phyloP scores from a whole-genome alignment of 2,888 invertebrate genomes.

The Leptopilina drosophilae region DNA sequence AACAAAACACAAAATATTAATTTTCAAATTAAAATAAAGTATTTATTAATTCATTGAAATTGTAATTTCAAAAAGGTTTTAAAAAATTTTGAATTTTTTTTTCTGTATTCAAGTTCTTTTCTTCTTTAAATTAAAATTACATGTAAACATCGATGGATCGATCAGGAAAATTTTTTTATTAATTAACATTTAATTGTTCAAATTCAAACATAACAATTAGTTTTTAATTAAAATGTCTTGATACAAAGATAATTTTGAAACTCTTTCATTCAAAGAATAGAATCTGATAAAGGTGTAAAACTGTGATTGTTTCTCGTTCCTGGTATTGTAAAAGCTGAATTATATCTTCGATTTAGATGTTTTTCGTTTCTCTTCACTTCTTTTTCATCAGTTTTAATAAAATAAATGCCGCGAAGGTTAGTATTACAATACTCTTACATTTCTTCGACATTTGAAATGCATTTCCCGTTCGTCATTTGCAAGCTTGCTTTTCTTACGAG shows the following conservation, averaged over 20 bases:
- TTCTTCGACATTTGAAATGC: constrained; percentile 18
- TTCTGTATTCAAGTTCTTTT: too few species aligned
- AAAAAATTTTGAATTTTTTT: too few species aligned
- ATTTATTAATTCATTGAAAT: too few species aligned
- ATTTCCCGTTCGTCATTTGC: constrained; percentile 35
- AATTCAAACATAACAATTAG: too few species aligned
- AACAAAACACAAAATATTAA: too few species aligned
- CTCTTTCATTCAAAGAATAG: constrained; percentile 1
- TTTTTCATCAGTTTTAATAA: constrained; percentile 24
- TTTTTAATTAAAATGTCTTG: too few species aligned
- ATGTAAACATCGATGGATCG: too few species aligned
- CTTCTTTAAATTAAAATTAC: too few species aligned
- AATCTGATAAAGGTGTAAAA: not conserved
- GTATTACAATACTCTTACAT: constrained; percentile 21
- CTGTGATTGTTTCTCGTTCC: constrained; percentile 36
- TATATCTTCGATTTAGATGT: not conserved
- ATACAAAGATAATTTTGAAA: not conserved
- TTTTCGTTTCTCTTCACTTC: constrained; percentile 18
- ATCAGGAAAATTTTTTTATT: too few species aligned
- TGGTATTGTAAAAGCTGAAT: constrained; percentile 22
- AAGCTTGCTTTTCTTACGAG: constrained; percentile 43
- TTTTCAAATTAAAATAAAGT: too few species aligned
- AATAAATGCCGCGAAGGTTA: not conserved
- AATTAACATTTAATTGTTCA: too few species aligned
- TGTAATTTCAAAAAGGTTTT: too few species aligned